These are phyloP conservation scores for Phyto melanocephala DNA, from an alignment of 2,888 invertebrate genomes.

Conservation along the genomic window DNA sequence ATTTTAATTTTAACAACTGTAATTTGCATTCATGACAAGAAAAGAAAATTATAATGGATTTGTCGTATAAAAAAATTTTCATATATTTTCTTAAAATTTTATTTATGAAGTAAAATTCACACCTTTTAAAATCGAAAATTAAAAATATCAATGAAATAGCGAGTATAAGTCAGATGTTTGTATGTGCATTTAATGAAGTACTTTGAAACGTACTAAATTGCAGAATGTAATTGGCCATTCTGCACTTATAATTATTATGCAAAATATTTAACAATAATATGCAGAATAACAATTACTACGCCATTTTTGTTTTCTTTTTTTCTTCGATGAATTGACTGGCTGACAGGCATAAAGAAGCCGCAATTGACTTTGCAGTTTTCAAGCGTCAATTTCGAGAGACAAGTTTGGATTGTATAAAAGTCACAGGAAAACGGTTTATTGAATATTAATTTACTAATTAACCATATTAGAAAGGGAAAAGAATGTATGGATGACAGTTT, in stretches of 20 bases:
- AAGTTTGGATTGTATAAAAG: slow-evolving; percentile 18
- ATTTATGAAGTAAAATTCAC: slow-evolving; percentile 43
- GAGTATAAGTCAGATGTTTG: not conserved
- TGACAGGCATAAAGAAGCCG: slow-evolving; percentile 34
- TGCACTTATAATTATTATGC: slow-evolving; percentile 27
- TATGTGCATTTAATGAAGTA: slow-evolving; percentile 4
- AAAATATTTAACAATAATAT: slow-evolving; percentile 26
- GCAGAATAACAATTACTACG: slow-evolving; percentile 19
- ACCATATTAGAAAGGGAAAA: not conserved
- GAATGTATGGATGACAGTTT: not conserved
- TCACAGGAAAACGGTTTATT: slow-evolving; percentile 38
- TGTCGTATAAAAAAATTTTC: no score
- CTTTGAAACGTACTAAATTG: not conserved
- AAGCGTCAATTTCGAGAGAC: slow-evolving; percentile 21
- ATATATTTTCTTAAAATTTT: no score
- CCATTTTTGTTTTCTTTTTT: not conserved
- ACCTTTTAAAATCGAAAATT: slow-evolving; percentile 30
- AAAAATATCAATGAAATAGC: slow-evolving; percentile 12
- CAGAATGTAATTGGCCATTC: not conserved
- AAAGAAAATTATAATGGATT: slow-evolving; percentile 46
- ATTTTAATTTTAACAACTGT: slow-evolving; percentile 25
- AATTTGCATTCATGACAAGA: slow-evolving; percentile 58
- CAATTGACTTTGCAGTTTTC: slow-evolving; percentile 17
- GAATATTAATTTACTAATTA: slow-evolving; percentile 2
- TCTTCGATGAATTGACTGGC: no score